Conservation (phyloP, 2,113 vertebrate species). For the Falcunculus frontatus region DNA sequence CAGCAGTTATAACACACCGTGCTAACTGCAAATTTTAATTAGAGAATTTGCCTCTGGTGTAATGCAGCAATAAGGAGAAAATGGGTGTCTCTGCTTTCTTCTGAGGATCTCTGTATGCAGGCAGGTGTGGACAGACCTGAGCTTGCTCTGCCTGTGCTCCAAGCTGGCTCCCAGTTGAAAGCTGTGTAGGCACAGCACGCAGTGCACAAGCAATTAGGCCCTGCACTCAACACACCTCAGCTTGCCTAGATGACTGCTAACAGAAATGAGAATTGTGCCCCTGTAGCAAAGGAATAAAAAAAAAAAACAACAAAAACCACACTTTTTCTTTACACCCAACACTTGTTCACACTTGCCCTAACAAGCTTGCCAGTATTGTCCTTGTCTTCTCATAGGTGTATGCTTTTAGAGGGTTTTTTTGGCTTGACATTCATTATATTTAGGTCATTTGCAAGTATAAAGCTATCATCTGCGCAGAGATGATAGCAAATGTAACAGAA, state of each 20-base stretch:
- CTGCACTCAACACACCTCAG: background rate
- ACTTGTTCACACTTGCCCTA: constrained; percentile 3
- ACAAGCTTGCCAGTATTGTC: background rate
- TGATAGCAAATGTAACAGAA: background rate
- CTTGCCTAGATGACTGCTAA: background rate
- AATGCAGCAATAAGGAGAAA: constrained; percentile 22
- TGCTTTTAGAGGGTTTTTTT: background rate
- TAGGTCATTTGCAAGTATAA: constrained; percentile 1
- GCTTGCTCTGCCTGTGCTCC: background rate
- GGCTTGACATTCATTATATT: background rate
- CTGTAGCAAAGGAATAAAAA: background rate
- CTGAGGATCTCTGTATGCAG: background rate
- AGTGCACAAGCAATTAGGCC: background rate
- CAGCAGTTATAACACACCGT: background rate
- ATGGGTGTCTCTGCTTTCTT: background rate
- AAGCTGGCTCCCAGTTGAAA: background rate
- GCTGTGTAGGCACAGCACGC: background rate
- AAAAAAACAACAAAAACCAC: background rate
- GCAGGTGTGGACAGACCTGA: constrained; percentile 43
- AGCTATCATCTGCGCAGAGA: background rate
- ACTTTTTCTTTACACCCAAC: background rate
- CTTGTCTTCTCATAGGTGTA: background rate
- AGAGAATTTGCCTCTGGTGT: constrained; percentile 40
- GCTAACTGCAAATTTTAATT: constrained; percentile 40
- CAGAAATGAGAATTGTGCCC: background rate